Base-by-base conservation (phyloP, 2,113 vertebrate species). In the Meleagris gallopavo region DNA sequence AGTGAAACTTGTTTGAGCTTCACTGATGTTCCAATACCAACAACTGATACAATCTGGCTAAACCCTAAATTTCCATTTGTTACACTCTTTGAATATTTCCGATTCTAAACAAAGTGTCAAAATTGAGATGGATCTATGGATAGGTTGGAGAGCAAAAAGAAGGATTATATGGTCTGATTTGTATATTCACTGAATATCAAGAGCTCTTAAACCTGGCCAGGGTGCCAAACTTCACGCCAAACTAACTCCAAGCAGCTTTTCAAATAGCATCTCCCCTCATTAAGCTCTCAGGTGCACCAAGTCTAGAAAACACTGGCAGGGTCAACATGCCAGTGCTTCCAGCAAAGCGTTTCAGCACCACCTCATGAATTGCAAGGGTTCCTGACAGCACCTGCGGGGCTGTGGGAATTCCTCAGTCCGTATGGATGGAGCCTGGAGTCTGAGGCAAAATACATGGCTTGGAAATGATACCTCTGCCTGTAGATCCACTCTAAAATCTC, bases 1-100 rank as follows among this genome's bases (percentile, higher is more conserved):
- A 96, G 61, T 65, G 81, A 94, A 95, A 95, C 83, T 93, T 94
- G 85, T 93, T 83, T 67, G 86, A 95, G 65, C 83, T 93, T 78
- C 69, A 38, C 2, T 57, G 76, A 83, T 93, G 76, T 88, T 96
- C 96, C 93, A 95, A 88, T 78, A 95, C 38, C 89, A 96, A 95
- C 94, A 97, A 84, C 29, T 77, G 94, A 90, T 95, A 95, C 57
- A 91, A 75, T 89, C 69, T 95, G 91, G n/a, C 61, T 88, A 94
- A 95, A 86, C 38, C 12, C 30, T 91, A 48, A 45, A 83, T 94
- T 96, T 94, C 94, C 91, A 93, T 93, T 95, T 92, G 62, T 89
- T 89, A 74, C 0, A 0, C 73, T 89, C 69, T 61, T 83, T 62
- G 67, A 88, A 67, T 40, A 29, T 77, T 88, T 88, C 69, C 52